These are phyloP conservation scores for Argya squamiceps DNA, from an alignment of 2,797 vertebrate genomes.

Conservation along the genomic window DNA sequence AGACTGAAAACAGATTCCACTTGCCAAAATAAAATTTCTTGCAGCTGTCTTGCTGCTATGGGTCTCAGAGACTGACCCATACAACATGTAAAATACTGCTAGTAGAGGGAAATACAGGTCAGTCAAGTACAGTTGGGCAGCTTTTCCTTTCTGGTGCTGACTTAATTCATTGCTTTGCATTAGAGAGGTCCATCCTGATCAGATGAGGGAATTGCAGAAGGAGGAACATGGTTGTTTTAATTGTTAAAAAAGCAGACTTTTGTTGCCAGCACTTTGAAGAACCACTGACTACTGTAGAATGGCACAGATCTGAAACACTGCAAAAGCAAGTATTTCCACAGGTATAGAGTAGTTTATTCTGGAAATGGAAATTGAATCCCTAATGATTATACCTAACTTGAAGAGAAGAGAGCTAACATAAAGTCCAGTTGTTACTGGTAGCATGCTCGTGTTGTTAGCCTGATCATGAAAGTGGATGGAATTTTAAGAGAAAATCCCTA, in stretches of 20 bases:
- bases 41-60: not conserved
- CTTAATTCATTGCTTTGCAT: not conserved
- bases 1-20: not conserved
- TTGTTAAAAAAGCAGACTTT: not conserved
- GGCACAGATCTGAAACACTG: not conserved
- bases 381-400: not conserved
- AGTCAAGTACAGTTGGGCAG: not conserved
- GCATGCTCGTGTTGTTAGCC: accelerated
- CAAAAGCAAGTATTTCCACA: not conserved
- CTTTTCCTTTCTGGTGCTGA: not conserved
- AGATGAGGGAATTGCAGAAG: not conserved
- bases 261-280: not conserved
- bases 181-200: not conserved
- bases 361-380: not conserved
- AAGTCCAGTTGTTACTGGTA: not conserved
- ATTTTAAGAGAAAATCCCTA: not conserved
- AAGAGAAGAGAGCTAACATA: not conserved
- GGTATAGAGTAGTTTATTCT: not conserved
- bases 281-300: not conserved
- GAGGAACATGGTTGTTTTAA: not conserved
- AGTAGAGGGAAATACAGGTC: not conserved
- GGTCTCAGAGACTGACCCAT: not conserved
- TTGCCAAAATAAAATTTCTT: not conserved
- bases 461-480: not conserved
- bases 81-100: not conserved